Conservation (phyloP, 2,888 invertebrate genomes). For the Pseudanteris insignis region DNA sequence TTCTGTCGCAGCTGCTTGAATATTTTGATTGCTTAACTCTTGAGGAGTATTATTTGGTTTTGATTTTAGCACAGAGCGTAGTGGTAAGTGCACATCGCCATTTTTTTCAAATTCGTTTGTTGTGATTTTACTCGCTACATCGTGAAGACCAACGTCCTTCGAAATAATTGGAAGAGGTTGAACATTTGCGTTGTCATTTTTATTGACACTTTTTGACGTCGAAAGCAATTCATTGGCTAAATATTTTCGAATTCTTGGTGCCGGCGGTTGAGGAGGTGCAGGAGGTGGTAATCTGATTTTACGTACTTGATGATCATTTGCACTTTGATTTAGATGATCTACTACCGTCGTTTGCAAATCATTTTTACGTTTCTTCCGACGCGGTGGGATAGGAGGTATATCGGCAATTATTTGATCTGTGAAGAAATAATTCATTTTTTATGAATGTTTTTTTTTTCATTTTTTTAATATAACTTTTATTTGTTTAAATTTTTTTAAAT, state of each 20-base stretch:
- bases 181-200: slow-evolving; percentile 4
- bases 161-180: slow-evolving; percentile 19
- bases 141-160: not conserved
- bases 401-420: slow-evolving; percentile 50
- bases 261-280: slow-evolving; percentile 34
- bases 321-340: slow-evolving; percentile 31
- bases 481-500: not conserved
- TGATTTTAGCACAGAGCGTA: not conserved
- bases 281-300: slow-evolving; percentile 45
- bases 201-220: slow-evolving; percentile 1
- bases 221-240: slow-evolving; percentile 13
- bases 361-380: slow-evolving; percentile 57
- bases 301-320: slow-evolving; percentile 18
- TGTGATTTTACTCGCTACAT: not conserved
- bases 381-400: slow-evolving; percentile 61
- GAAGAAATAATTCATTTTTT: not conserved
- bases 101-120: not conserved
- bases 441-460: not conserved
- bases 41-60: slow-evolving; percentile 50
- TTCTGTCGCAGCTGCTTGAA: slow-evolving; percentile 56
- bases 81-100: too few relatives aligned
- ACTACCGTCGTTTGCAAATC: slow-evolving; percentile 36
- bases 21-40: slow-evolving; percentile 60
- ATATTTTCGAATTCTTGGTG: slow-evolving; percentile 26
- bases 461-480: not conserved